phyloP scores from a whole-genome alignment of 2,888 invertebrate species.

The Penaeus monodon region DNA sequence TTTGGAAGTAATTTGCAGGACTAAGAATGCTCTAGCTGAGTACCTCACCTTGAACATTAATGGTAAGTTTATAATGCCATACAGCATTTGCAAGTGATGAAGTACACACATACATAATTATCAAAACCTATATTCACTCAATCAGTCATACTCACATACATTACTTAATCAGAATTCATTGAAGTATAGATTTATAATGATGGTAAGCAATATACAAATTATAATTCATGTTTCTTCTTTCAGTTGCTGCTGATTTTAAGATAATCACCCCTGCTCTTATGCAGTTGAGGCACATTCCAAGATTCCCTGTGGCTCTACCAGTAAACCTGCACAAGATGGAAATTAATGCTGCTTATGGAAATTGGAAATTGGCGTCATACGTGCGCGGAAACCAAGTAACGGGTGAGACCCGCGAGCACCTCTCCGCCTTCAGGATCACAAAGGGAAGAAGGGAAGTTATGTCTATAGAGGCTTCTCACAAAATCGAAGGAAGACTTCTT shows the following conservation, averaged over 20 bases:
- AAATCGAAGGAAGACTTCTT: background rate
- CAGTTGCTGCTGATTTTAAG: background rate
- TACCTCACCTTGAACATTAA: no score
- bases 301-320: background rate
- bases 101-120: no score
- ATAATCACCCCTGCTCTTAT: background rate
- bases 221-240: no score
- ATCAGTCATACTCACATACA: no score
- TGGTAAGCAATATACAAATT: no score
- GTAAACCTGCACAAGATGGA: conserved; percentile 19
- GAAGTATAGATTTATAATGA: no score
- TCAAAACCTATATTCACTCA: no score
- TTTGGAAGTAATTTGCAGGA: no score
- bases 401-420: background rate
- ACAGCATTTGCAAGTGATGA: no score
- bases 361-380: conserved; percentile 16
- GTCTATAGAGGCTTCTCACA: background rate
- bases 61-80: no score
- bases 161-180: no score
- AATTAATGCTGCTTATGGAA: background rate
- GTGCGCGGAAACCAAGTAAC: conserved; percentile 5
- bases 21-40: background rate
- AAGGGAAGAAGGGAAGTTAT: background rate
- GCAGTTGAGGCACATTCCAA: background rate
- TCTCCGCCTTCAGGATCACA: conserved; percentile 13